Conservation (phyloP, 2,797 vertebrate species). For the Lutjanus argentimaculatus region DNA sequence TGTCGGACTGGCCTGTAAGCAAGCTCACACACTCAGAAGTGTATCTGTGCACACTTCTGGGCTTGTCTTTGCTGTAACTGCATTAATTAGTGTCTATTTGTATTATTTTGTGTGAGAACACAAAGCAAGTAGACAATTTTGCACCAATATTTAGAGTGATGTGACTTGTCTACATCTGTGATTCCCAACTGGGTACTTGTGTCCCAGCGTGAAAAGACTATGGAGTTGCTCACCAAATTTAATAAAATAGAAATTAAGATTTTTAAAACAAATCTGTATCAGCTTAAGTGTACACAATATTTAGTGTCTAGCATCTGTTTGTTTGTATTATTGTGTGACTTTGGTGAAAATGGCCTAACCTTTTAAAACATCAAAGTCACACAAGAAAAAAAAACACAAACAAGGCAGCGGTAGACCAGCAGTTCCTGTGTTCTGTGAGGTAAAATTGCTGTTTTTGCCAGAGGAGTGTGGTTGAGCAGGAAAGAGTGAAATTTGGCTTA, state of each 20-base stretch:
- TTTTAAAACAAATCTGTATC: background rate
- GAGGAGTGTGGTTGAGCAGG: no score
- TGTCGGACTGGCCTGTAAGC: slow-evolving; percentile 27
- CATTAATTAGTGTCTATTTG: slow-evolving; percentile 2
- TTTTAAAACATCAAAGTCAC: no score
- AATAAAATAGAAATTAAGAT: background rate
- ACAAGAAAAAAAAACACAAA: no score
- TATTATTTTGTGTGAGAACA: background rate
- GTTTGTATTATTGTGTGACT: no score
- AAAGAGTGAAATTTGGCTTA: no score
- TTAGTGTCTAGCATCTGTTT: no score
- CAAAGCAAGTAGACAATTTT: background rate
- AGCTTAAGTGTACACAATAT: no score
- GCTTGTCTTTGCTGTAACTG: slow-evolving; percentile 11
- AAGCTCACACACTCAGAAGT: slow-evolving; percentile 19
- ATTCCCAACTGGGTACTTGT: background rate
- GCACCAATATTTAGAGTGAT: background rate
- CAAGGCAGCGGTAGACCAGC: no score
- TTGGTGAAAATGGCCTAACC: no score
- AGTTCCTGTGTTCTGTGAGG: no score
- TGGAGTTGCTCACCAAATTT: background rate
- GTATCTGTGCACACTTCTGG: slow-evolving; percentile 3
- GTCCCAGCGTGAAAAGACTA: background rate
- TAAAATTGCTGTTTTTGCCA: no score
- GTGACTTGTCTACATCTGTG: background rate